Percentiles rank a stretch among this genome's conserved stretches.
phyloP scores from a whole-genome alignment of 2,113 vertebrate genomes.

The Antigone vipio region DNA sequence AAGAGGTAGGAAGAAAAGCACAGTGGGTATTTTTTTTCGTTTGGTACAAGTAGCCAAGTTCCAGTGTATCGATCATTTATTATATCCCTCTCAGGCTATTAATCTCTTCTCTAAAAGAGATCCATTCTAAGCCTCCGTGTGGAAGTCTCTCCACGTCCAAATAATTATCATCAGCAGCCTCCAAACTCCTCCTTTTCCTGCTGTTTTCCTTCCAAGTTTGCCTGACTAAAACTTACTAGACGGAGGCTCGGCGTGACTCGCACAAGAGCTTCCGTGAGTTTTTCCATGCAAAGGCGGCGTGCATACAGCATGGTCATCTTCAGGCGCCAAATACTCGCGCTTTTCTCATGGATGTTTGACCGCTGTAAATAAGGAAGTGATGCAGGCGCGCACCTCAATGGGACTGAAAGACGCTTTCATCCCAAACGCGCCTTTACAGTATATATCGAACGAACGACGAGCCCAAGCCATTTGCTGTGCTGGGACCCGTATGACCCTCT shows the following conservation, averaged over 20 bases:
- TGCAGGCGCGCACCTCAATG: background rate
- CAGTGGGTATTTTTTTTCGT: background rate
- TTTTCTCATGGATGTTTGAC: background rate
- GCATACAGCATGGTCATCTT: background rate
- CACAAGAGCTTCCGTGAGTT: background rate
- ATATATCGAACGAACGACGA: background rate
- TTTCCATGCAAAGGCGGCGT: background rate
- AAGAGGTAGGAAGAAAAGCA: background rate
- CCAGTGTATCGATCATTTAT: background rate
- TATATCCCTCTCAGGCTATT: background rate
- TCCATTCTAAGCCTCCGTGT: background rate
- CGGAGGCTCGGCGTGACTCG: background rate
- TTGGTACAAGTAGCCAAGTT: background rate
- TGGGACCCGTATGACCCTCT: background rate
- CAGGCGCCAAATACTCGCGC: background rate
- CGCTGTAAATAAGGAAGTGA: background rate
- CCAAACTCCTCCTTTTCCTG: background rate
- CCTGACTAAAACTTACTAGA: background rate
- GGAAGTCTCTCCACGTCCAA: background rate
- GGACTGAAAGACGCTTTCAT: background rate
- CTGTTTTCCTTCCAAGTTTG: background rate
- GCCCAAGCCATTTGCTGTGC: background rate
- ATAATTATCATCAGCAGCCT: background rate
- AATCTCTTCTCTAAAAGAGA: background rate
- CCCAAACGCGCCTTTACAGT: background rate